Base-by-base conservation (phyloP, 1,140 invertebrate genomes). In the Drosophila lacertosa region DNA sequence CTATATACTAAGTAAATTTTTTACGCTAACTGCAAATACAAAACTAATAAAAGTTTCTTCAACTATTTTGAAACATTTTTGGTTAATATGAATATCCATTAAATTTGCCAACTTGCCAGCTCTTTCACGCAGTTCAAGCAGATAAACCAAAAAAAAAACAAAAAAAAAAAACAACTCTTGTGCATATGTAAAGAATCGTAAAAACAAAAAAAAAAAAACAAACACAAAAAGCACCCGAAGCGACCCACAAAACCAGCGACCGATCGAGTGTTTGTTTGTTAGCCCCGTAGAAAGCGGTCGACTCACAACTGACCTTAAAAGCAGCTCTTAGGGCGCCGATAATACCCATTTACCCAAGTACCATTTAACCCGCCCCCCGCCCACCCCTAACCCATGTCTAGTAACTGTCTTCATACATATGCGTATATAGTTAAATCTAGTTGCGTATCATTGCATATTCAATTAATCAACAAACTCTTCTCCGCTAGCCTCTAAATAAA, bases 201-300 rank as follows among this genome's bases (percentile, higher is more conserved):
- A 45, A 45, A 35, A 45, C 1, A n/a, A n/a, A n/a, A n/a, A n/a
- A n/a, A n/a, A n/a, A n/a, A n/a, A n/a, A n/a, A 35, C 37, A 26
- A 51, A 73, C 48, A 51, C 70, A 42, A 33, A 42, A 33, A 64
- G 7, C 62, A 72, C 47, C 47, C 37, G 37, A n/a, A 7, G 42
- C 29, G 37, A 71, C 29, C 66, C 68, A 60, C 40, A 6, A 15
- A 45, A 15, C 6, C 13, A 40, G 72, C 37, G 45, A 73, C 53
- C 70, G 55, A 48, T 42, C 65, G 39, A 64, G 45, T 50, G 11
- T 66, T 66, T 53, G 59, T 51, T 74, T 74, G 59, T n/a, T n/a
- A n/a, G n/a, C n/a, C 40, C 50, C 71, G 51, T 74, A 74, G 70
- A 47, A 66, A 18, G 13, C n/a, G 62, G 15, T 39, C 53, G 53